Evolutionary conservation across 2,797 vertebrate species (phyloP).

Genomic region (Phoeniculus purpureus): DNA sequence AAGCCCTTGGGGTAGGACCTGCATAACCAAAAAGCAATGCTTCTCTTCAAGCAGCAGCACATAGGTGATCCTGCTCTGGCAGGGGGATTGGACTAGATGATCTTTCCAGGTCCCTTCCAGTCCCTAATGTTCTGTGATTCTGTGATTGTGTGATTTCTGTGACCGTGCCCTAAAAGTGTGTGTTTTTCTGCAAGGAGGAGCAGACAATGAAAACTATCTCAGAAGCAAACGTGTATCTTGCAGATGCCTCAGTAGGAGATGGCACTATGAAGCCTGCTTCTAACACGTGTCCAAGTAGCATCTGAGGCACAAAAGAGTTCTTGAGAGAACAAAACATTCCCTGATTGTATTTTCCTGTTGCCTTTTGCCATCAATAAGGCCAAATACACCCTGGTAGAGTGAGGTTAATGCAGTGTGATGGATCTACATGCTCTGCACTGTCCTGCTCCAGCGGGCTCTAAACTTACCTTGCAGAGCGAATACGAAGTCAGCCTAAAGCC

Average conservation of each 20-base stretch:
- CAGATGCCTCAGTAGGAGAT: background rate
- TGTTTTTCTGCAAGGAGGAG: background rate
- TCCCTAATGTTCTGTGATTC: no score
- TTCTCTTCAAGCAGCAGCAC: background rate
- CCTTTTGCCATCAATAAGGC: background rate
- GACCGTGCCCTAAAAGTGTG: background rate
- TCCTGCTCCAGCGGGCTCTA: background rate
- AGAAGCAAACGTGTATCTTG: background rate
- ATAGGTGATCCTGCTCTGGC: background rate
- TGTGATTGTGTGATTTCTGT: no score
- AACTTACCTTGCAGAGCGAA: background rate
- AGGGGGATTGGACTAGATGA: no score
- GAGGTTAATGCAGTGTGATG: accelerated
- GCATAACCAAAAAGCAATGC: background rate
- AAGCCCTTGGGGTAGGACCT: background rate
- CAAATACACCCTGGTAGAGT: background rate
- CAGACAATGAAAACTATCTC: background rate
- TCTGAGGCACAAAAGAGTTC: background rate
- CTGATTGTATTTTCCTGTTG: background rate
- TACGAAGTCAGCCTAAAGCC: background rate
- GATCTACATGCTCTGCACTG: background rate
- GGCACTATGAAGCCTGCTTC: background rate
- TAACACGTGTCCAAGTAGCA: background rate
- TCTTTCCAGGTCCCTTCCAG: no score
- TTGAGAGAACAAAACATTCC: background rate